phyloP scores from a whole-genome alignment of 64 coral and sea anemone genomes.

The Porites lutea region DNA sequence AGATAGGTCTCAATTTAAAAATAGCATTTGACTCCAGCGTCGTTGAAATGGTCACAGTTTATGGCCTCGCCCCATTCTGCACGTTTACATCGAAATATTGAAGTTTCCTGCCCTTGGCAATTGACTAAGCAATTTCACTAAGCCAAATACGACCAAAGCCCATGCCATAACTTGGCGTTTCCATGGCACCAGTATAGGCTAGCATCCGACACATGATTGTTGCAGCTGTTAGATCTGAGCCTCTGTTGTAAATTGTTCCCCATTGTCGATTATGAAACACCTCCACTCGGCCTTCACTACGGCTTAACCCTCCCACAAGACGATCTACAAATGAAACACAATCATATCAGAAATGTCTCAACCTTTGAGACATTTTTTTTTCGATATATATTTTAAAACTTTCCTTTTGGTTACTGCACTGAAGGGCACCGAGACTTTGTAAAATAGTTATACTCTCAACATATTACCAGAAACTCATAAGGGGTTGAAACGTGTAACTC shows the following conservation, averaged over 20 bases:
- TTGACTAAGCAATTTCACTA: slow-evolving; percentile 12
- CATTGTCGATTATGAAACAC: background rate
- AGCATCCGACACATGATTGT: background rate
- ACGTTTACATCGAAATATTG: background rate
- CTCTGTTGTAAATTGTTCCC: slow-evolving; percentile 12
- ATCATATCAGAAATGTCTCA: no score
- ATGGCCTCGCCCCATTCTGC: background rate
- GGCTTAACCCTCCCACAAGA: background rate
- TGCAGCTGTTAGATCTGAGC: slow-evolving; percentile 23
- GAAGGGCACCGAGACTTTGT: no score
- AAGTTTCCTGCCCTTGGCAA: background rate
- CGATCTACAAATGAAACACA: background rate
- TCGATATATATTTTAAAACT: no score
- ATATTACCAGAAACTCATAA: no score
- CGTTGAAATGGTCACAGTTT: slow-evolving; percentile 1
- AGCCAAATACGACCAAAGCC: slow-evolving; percentile 16
- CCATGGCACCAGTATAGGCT: background rate
- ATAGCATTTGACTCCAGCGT: slow-evolving; percentile 17
- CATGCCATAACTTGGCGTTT: background rate
- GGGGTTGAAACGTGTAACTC: no score
- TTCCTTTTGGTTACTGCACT: no score
- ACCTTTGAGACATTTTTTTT: no score
- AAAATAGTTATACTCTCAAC: no score
- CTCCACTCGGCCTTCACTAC: slow-evolving; percentile 18
- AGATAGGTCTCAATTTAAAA: background rate